Base-by-base conservation (phyloP, 2,797 vertebrate genomes). In the Austrolebias charrua region DNA sequence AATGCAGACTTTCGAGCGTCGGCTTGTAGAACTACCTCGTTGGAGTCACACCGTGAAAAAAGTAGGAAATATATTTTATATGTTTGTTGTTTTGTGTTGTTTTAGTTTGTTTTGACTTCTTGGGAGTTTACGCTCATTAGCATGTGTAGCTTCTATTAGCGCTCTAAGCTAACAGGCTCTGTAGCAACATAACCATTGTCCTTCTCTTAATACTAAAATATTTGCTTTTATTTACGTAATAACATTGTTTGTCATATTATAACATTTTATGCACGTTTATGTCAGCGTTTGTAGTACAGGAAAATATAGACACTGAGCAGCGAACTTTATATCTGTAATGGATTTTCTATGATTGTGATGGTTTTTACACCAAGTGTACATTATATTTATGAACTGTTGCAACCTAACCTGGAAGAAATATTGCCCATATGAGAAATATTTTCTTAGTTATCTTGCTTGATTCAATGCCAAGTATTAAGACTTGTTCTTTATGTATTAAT, bases 121-220 rank as follows among this genome's bases (percentile, higher is more conserved):
- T 24, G 63, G 38, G 18, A 15, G 65, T 44, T 6, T 9, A 33
- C 12, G 33, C 24, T 49, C 8, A 33, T 51, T 59, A 57, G 54
- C 57, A 24, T 46, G 29, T 51, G 16, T 46, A 57, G 12, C 46
- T 10, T 53, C 44, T 31, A 48, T 46, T 60, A 60, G 65, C 58
- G 31, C 43, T 50, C 19, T 29, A 35, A 47, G 50, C 38, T 60
- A 50, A 38, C 44, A 47, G 43, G 24, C 24, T 42, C 15, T 11
- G 5, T 5, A 3, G 43, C 24, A 42, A 18, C 5, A 16, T 45
- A 16, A 16, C 43, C 5, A 28, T 55, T 8, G 15, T 40, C 4
- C 38, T n/a, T n/a, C n/a, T 19, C 29, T 3, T 14, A 4, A 29
- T 9, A 31, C 3, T 31, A 31, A 4, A 29, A 19, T 19, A 13